Evolutionary conservation across 2,888 invertebrate genomes (phyloP), one percentile per base, ranked within the genome.

Genomic region (Drosophila nr. fundita): DNA sequence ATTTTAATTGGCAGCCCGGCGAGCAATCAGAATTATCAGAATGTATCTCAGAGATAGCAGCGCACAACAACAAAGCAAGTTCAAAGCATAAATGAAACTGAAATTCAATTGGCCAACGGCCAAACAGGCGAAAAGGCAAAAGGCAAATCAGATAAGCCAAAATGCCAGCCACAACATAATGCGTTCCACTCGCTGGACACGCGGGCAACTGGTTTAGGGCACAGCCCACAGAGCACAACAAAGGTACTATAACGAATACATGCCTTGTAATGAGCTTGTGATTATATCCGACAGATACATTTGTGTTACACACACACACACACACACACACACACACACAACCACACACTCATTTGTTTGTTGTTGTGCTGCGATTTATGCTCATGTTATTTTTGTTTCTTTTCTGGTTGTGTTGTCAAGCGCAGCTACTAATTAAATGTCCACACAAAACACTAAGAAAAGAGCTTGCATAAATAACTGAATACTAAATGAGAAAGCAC

Each of bases 281-380:
- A 87, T 87, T 83, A 76, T 84, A 89, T 89, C 83, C 79, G 85
- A 62, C 70, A 84, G 89, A 89, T 83, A 82, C 85, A 80, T 76
- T 80, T 83, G 76, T 80, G 71, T 62, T 65, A 36, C 52, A 61
- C 70, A 57, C 70, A 40, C 54, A 53, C 34, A 40, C 50, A 36
- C 29, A 38, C 38, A 48, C 52, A 32, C 52, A 32, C 65, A 54
- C 62, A 54, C 10, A 38, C 11, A 38, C 15, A 36, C 24, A 24
- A 34, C 11, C 48, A n/a, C 63, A 65, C 32, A 58, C 54, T 54
- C 67, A 82, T 73, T 83, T 81, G 65, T 57, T 73, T 68, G 57
- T 45, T 40, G 50, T 68, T 53, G 65, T 50, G 30, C 36, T 49
- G 81, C 80, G 84, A 88, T 80, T 86, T 82, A 86, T 88, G 88